phyloP scores from a whole-genome alignment of 2,888 invertebrate genomes.

The Anorthoa munda region DNA sequence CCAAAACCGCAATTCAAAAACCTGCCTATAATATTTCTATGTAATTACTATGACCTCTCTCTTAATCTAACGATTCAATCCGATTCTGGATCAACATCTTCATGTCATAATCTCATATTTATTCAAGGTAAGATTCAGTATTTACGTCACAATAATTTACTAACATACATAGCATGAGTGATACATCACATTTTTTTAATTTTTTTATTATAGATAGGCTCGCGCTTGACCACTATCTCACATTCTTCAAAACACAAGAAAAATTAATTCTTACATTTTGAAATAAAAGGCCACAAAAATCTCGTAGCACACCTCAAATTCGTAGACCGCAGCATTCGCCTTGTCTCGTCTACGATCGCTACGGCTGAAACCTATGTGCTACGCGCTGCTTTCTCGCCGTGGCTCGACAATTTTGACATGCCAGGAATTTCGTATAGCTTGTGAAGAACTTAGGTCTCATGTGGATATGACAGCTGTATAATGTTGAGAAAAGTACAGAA shows the following conservation, averaged over 20 bases:
- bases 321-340: conserved; percentile 25
- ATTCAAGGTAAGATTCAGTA: too few species aligned
- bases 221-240: too few species aligned
- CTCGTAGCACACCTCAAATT: conserved; percentile 19
- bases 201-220: too few species aligned
- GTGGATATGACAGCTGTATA: conserved; percentile 5
- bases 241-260: too few species aligned
- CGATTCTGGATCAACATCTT: too few species aligned
- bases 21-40: too few species aligned
- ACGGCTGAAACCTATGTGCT: conserved; percentile 14
- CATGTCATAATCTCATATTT: too few species aligned
- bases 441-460: neutral
- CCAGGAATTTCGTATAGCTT: neutral
- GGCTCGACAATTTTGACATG: conserved; percentile 1
- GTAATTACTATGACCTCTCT: too few species aligned
- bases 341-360: conserved; percentile 16
- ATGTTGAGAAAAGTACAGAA: neutral
- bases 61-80: too few species aligned
- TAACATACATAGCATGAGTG: too few species aligned
- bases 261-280: neutral
- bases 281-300: neutral
- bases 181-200: too few species aligned
- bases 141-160: neutral
- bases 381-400: conserved; percentile 28
- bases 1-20: too few species aligned